phyloP scores from a whole-genome alignment of 2,888 invertebrate species.

The Erebia ligea region DNA sequence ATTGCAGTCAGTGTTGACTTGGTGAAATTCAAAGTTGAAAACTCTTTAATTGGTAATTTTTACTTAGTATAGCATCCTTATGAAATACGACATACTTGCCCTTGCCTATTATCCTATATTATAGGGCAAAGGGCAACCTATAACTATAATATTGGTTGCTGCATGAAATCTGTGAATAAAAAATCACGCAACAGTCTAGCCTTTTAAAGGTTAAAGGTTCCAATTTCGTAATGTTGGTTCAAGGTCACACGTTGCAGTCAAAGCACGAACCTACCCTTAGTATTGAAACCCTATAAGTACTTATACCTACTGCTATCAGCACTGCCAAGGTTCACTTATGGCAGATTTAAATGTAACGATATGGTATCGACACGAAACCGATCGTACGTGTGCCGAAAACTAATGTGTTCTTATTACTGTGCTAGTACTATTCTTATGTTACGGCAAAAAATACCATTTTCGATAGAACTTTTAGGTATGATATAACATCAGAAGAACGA shows the following conservation, averaged over 20 bases:
- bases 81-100: no score
- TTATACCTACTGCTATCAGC: neutral
- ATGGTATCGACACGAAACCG: neutral
- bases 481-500: no score
- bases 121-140: no score
- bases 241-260: conserved; percentile 1
- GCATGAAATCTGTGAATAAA: neutral
- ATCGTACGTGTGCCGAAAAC: neutral
- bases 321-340: neutral
- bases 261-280: conserved; percentile 1
- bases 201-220: conserved; percentile 2
- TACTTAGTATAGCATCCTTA: no score
- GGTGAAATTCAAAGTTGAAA: no score
- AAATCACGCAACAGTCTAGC: neutral
- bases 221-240: neutral
- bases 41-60: no score
- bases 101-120: no score
- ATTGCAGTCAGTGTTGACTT: no score
- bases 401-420: neutral
- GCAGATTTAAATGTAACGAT: neutral
- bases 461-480: no score
- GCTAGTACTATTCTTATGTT: neutral
- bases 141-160: neutral
- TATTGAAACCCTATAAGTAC: conserved; percentile 1
- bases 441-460: no score